These are phyloP conservation scores for Morpho deidamia DNA, from an alignment of 2,888 invertebrate species.

Conservation along the genomic window DNA sequence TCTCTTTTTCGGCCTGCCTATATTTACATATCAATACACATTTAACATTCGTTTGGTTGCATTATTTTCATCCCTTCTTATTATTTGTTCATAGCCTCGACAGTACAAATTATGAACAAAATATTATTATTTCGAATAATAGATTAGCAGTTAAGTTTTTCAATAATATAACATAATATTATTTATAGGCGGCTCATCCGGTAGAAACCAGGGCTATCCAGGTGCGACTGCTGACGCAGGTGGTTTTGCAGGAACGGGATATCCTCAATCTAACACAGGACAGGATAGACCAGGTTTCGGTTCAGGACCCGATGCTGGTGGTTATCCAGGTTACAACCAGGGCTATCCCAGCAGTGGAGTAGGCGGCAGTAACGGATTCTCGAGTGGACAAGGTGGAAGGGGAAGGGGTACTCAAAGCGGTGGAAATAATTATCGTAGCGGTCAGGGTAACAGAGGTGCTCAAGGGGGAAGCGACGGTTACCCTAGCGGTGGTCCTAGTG, in stretches of 20 bases:
- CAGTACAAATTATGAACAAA: too few relatives aligned
- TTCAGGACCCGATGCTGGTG: constrained; percentile 23
- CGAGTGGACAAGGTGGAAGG: constrained; percentile 28
- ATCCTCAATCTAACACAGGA: constrained; percentile 32
- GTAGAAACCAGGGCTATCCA: constrained; percentile 40
- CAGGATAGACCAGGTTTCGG: constrained; percentile 26
- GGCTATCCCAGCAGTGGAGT: constrained; percentile 23
- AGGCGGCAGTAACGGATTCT: constrained; percentile 31
- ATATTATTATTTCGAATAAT: too few relatives aligned
- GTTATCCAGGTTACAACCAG: constrained; percentile 25
- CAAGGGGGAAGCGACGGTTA: constrained; percentile 45
- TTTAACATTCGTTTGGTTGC: too few relatives aligned
- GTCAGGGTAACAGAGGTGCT: constrained; percentile 9
- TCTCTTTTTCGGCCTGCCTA: too few relatives aligned
- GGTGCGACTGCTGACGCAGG: constrained; percentile 29
- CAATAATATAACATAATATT: background rate
- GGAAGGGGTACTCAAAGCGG: constrained; percentile 22
- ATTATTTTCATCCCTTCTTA: too few relatives aligned
- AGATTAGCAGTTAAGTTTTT: background rate
- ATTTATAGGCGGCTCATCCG: constrained; percentile 26
- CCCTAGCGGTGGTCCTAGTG: constrained; percentile 60
- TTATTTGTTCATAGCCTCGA: too few relatives aligned
- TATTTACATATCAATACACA: too few relatives aligned
- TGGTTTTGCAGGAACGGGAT: constrained; percentile 29
- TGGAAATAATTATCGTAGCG: constrained; percentile 1